Evolutionary conservation across 1,140 invertebrate genomes (phyloP).

Genomic region (Procambarus clarkii): DNA sequence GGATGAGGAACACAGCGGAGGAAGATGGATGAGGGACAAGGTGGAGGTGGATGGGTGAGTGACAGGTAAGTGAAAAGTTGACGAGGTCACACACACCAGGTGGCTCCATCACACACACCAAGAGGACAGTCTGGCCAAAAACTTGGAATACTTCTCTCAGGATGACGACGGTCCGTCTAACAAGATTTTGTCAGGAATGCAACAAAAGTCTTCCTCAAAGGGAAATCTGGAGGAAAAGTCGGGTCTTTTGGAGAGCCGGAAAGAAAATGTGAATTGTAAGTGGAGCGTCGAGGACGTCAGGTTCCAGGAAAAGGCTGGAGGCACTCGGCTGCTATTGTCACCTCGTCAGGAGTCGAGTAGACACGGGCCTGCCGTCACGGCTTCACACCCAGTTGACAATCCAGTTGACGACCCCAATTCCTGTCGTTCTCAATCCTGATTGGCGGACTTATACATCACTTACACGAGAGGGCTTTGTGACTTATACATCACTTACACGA

Average conservation of each 20-base stretch:
- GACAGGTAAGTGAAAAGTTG: background rate
- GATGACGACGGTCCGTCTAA: background rate
- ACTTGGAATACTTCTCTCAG: background rate
- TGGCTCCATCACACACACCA: background rate
- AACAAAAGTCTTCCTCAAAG: background rate
- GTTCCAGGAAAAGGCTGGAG: background rate
- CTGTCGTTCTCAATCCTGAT: no score
- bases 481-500: no score
- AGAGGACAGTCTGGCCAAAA: background rate
- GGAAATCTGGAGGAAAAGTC: background rate
- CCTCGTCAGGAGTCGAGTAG: background rate
- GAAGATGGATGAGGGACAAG: background rate
- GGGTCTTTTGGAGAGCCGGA: slow-evolving; percentile 2
- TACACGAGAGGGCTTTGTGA: no score
- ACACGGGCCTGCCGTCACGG: background rate
- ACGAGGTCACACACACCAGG: no score
- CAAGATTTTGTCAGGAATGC: background rate
- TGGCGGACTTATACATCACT: no score
- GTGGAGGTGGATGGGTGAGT: background rate
- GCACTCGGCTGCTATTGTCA: background rate
- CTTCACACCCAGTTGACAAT: no score
- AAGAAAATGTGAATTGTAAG: slow-evolving; percentile 12
- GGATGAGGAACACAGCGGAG: no score
- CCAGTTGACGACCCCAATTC: no score
- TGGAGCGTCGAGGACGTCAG: background rate